phyloP scores from a whole-genome alignment of 2,888 invertebrate genomes.

The Parapristionchus giblindavisi region DNA sequence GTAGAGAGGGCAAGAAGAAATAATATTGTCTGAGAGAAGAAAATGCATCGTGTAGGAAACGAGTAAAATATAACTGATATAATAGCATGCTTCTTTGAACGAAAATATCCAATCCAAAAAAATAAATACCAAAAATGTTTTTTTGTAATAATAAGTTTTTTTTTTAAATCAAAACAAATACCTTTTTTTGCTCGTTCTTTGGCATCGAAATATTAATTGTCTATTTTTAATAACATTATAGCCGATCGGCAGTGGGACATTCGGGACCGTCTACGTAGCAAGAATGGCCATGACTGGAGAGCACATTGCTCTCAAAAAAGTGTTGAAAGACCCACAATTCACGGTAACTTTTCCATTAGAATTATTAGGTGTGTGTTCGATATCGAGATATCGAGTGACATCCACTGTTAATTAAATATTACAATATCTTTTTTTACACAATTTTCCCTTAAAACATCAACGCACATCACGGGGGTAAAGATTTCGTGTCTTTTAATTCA shows the following conservation, averaged over 20 bases:
- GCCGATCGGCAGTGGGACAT: conserved; percentile 19
- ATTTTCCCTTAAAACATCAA: too few species aligned
- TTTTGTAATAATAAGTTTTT: background rate
- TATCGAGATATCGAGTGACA: too few species aligned
- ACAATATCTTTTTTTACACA: too few species aligned
- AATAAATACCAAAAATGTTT: background rate
- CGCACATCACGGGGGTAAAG: too few species aligned
- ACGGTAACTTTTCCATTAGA: background rate
- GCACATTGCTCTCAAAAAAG: conserved; percentile 3
- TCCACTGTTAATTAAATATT: too few species aligned
- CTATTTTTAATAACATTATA: background rate
- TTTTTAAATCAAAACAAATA: background rate
- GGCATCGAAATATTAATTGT: background rate
- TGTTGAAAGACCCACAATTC: background rate
- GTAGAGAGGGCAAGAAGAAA: too few species aligned
- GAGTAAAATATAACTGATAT: too few species aligned
- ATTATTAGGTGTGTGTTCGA: background rate
- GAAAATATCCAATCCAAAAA: background rate
- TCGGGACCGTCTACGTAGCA: conserved; percentile 8
- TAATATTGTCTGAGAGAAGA: too few species aligned
- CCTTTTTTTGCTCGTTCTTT: background rate
- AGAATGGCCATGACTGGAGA: conserved; percentile 15
- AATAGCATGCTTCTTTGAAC: too few species aligned
- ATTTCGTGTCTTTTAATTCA: too few species aligned
- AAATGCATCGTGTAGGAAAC: too few species aligned